phyloP scores from a whole-genome alignment of 2,888 invertebrate genomes.

The Macrosoma leucophasiata region DNA sequence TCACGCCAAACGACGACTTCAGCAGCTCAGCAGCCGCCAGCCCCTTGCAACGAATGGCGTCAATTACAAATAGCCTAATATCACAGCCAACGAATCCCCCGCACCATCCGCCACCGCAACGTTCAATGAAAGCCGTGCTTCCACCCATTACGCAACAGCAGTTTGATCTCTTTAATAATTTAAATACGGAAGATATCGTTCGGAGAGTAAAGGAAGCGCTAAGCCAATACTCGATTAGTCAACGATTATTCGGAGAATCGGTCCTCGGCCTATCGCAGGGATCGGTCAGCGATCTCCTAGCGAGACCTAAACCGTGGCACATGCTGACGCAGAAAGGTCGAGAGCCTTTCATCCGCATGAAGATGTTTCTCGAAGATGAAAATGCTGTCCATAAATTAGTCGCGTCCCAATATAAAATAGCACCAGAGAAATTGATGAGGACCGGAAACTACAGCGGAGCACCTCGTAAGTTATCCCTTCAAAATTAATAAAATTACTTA shows the following conservation, averaged over 20 bases:
- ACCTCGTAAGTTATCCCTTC: conserved; percentile 79
- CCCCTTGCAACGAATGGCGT: conserved; percentile 97
- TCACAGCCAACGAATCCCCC: conserved; percentile 91
- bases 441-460: conserved; percentile 93
- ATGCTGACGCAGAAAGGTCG: conserved; percentile 98
- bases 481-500: conserved; percentile 5
- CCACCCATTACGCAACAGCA: conserved; percentile 99
- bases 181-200: conserved; percentile 99
- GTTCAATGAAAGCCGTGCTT: conserved; percentile 96
- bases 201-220: conserved; percentile 96
- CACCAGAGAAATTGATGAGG: conserved; percentile 97
- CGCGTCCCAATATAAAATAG: conserved; percentile 98
- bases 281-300: conserved; percentile 97
- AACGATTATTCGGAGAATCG: conserved; percentile 97
- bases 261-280: conserved; percentile 98
- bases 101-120: conserved; percentile 87
- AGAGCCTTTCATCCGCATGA: conserved; percentile 98
- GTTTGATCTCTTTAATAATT: conserved; percentile 97
- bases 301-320: conserved; percentile 99
- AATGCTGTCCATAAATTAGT: conserved; percentile 96
- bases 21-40: conserved; percentile 89
- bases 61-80: conserved; percentile 97
- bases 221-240: conserved; percentile 97
- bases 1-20: conserved; percentile 88
- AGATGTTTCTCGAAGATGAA: conserved; percentile 97